Conservation (phyloP, 2,797 vertebrate genomes). For the Mallotus villosus region DNA sequence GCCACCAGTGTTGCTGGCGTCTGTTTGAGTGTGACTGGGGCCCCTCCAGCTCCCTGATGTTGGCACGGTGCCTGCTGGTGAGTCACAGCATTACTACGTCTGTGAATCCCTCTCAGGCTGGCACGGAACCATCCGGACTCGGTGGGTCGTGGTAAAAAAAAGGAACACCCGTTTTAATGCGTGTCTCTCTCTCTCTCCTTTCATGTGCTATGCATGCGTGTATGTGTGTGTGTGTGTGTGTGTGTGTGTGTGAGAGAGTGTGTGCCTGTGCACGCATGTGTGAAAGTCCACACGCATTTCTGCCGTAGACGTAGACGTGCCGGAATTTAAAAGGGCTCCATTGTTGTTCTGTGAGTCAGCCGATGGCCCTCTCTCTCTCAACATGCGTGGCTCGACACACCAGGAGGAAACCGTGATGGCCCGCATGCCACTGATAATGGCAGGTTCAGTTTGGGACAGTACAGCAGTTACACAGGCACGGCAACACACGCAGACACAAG, state of each 20-base stretch:
- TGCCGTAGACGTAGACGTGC: neutral
- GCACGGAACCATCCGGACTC: too few species aligned
- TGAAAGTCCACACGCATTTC: neutral
- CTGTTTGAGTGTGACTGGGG: neutral
- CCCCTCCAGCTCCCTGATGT: too few species aligned
- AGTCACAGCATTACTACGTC: too few species aligned
- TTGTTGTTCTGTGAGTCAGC: constrained; percentile 1
- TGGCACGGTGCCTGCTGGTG: too few species aligned
- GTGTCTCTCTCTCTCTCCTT: too few species aligned
- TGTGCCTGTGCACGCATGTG: constrained; percentile 5
- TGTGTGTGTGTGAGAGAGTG: constrained; percentile 16
- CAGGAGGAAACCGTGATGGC: constrained; percentile 48
- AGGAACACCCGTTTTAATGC: too few species aligned
- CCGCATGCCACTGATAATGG: constrained; percentile 53
- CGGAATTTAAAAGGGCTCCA: neutral
- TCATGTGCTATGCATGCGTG: neutral
- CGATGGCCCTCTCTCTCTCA: constrained; percentile 12
- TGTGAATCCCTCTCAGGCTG: too few species aligned
- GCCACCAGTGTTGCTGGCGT: neutral
- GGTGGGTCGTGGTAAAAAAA: too few species aligned
- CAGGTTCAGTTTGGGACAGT: constrained; percentile 53
- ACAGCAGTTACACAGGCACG: constrained; percentile 29
- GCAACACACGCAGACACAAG: neutral
- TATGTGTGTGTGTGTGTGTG: constrained; percentile 2
- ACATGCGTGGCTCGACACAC: constrained; percentile 18